Base-by-base conservation (phyloP, 1,140 invertebrate genomes). In the Cydia pomonella region DNA sequence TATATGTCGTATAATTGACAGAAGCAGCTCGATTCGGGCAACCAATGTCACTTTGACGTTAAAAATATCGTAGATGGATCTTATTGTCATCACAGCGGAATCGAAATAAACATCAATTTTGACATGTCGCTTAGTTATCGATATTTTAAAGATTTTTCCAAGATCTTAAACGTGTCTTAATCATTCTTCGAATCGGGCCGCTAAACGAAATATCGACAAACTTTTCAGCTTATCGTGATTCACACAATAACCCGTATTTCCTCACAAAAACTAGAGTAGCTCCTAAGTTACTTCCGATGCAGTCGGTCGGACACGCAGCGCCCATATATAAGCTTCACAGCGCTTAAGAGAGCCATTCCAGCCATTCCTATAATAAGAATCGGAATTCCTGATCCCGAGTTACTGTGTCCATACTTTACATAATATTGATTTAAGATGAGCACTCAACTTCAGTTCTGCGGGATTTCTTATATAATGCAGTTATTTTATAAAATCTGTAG, bases 361-460 rank as follows among this genome's bases (percentile, higher is more conserved):
- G 41, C 41, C 41, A 44, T 44, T 44, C 41, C 41, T 44, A 18
- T 53, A 53, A 53, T 53, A 53, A 18, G n/a, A 53, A 53, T 53
- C 50, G 50, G 50, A 53, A 18, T 53, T 18, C 50, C 18, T 3
- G 16, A 53, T 18, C 50, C 50, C 50, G 50, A 53, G 50, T 53
- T 53, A 53, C 16, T 53, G 50, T 21, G 50, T 53, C 50, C 50
- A 53, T 53, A 53, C 50, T 53, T 53, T 53, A 53, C 50, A 53
- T 53, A 53, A 53, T 53, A 53, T 53, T 53, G 50, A 53, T 53
- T 53, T 53, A 53, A 53, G 50, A 53, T 53, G 50, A 53, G 50
- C 44, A 47, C 50, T 53, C 50, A 53, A 21, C n/a, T 53, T 53
- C n/a, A 53, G 41, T 38, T 38, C 41, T 44, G 41, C 41, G 41